Conservation (phyloP, 2,888 invertebrate species). For the Dicycla oo region DNA sequence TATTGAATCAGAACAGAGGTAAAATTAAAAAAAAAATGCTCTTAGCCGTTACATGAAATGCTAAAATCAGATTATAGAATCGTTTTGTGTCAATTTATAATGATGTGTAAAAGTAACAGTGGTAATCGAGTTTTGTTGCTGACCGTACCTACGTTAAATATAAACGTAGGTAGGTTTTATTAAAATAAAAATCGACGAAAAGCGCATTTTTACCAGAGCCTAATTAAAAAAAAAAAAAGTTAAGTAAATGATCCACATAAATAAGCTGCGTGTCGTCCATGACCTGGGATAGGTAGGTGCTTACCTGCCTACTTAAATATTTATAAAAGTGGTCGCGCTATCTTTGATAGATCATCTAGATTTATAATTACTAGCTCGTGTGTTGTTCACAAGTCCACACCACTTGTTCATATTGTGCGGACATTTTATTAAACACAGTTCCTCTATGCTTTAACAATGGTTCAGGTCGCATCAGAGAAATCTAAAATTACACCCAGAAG, state of each 20-base stretch:
- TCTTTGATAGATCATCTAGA: constrained; percentile 77
- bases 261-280: constrained; percentile 17
- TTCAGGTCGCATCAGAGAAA: constrained; percentile 35
- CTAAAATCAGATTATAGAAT: too few relatives aligned
- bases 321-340: constrained; percentile 60
- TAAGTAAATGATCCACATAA: neutral
- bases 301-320: constrained; percentile 54
- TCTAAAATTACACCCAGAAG: constrained; percentile 10
- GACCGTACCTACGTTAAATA: too few relatives aligned
- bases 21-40: too few relatives aligned
- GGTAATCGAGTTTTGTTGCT: too few relatives aligned
- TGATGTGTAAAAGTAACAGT: too few relatives aligned
- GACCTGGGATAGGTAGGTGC: constrained; percentile 7
- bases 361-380: constrained; percentile 76
- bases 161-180: too few relatives aligned
- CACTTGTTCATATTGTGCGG: constrained; percentile 63
- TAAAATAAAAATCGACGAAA: neutral
- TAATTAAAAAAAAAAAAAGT: neutral
- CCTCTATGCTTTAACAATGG: constrained; percentile 42
- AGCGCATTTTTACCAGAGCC: neutral
- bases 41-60: too few relatives aligned
- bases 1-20: too few relatives aligned
- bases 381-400: constrained; percentile 66
- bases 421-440: constrained; percentile 30
- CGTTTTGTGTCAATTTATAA: too few relatives aligned